Conservation (phyloP, 2,113 vertebrate genomes). For the Pterocles orientalis region DNA sequence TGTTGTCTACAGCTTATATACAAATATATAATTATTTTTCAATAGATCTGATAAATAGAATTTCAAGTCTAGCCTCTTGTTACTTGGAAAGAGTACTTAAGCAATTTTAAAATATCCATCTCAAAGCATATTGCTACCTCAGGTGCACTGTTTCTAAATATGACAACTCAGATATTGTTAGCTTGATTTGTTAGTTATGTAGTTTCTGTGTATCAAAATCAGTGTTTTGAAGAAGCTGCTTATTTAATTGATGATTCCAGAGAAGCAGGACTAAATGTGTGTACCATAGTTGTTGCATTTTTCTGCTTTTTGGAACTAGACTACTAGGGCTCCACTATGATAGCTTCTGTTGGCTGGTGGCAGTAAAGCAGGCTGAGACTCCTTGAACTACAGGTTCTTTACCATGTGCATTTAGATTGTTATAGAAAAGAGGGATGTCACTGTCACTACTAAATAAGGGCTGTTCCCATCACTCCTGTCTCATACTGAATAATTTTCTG, state of each 20-base stretch:
- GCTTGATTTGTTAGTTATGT: background rate
- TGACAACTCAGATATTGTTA: background rate
- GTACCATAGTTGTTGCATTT: fast-evolving
- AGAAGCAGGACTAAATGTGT: background rate
- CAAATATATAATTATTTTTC: background rate
- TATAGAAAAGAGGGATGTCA: background rate
- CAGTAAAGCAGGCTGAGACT: background rate
- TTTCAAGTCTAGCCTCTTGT: background rate
- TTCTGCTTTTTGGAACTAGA: background rate
- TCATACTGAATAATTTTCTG: background rate
- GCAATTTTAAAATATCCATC: background rate
- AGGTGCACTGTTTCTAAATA: background rate
- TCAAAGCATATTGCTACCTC: background rate
- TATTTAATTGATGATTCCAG: background rate
- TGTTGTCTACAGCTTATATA: background rate
- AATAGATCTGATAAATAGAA: background rate
- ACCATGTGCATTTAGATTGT: fast-evolving
- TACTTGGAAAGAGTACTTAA: background rate
- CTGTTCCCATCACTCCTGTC: background rate
- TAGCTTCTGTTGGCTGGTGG: background rate
- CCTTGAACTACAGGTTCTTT: background rate
- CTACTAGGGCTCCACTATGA: background rate
- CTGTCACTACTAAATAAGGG: background rate
- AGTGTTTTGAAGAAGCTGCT: background rate
- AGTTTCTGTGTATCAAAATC: background rate